Base-by-base conservation (phyloP, 2,888 invertebrate species). In the Lysandra coridon region DNA sequence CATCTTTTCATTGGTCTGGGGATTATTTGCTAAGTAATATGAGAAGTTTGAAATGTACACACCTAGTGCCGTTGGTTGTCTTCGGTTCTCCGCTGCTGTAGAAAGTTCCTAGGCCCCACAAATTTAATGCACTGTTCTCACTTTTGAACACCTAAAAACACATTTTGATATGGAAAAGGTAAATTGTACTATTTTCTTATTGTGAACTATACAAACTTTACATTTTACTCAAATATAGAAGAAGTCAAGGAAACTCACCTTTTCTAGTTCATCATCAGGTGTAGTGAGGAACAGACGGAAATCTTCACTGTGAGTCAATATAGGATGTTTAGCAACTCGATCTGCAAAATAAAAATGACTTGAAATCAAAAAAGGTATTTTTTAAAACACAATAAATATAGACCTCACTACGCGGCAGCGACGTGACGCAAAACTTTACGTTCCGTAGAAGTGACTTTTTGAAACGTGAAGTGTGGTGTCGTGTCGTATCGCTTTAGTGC, bases 301-400 rank as follows among this genome's bases (percentile, higher is more conserved):
- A 81, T 94, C 93, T 0, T 92, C 92, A 77, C 91, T 92, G 85
- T 94, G 92, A 0, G 93, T 93, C 78, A 94, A 84, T 44, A 94
- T 94, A 0, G 94, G 94, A 80, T 94, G 94, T 78, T 91, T 93
- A 0, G 94, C 93, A 0, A 94, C 88, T 1, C 92, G 89, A 57
- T 91, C 94, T 94, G 87, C 17, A 57, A 7, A 83, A 79, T 69
- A 53, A 53, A 64, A 30, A 44, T 49, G 2, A 49, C 10, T 49
- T 10, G 10, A 49, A 49, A 49, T 49, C 12, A 49, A 49, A 49
- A 49, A 49, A 10, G 10, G 0, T 49, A 2, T 49, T 49, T 40
- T 49, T 49, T 49, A 49, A 49, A 49, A 49, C 49, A 49, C 10
- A 44, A 44, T 10, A 2, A 49, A 49, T 10, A 10, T 49, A 10